Evolutionary conservation across 2,113 vertebrate species (phyloP).

Genomic region (Pluvianellus socialis): DNA sequence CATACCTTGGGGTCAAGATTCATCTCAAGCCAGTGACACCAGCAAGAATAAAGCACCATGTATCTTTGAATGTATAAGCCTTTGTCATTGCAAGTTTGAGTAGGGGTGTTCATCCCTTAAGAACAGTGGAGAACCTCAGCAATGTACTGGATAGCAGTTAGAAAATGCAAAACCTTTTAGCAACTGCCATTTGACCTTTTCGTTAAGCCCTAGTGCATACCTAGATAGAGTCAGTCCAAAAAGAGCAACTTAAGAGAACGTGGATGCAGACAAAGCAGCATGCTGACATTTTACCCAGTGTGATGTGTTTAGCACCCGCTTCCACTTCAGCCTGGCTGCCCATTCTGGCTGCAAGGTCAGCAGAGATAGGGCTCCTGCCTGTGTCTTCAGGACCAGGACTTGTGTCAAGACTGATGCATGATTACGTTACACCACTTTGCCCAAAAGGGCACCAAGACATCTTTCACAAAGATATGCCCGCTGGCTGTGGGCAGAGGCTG

Average conservation of each 20-base stretch:
- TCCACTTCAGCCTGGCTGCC: not conserved
- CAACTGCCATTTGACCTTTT: not conserved
- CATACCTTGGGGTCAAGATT: not conserved
- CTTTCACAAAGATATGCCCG: not conserved
- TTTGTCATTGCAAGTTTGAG: not conserved
- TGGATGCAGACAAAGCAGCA: rapidly evolving
- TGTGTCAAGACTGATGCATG: rapidly evolving
- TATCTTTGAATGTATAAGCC: not conserved
- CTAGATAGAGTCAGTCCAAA: not conserved
- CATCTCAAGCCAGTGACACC: not conserved
- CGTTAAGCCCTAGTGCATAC: not conserved
- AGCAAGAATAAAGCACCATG: not conserved
- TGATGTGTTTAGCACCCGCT: rapidly evolving
- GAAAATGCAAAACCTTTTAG: not conserved
- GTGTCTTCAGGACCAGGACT: not conserved
- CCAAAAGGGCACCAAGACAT: not conserved
- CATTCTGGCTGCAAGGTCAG: not conserved
- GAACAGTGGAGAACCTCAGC: not conserved
- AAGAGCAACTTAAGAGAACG: not conserved
- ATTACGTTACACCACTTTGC: not conserved
- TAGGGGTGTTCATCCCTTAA: not conserved
- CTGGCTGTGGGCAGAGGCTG: not conserved
- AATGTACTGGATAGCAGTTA: not conserved
- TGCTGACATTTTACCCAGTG: not conserved
- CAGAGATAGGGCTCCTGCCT: not conserved